Evolutionary conservation across 2,888 invertebrate species (phyloP), one percentile per base, ranked within the genome.

Genomic region (Nomada fucata): DNA sequence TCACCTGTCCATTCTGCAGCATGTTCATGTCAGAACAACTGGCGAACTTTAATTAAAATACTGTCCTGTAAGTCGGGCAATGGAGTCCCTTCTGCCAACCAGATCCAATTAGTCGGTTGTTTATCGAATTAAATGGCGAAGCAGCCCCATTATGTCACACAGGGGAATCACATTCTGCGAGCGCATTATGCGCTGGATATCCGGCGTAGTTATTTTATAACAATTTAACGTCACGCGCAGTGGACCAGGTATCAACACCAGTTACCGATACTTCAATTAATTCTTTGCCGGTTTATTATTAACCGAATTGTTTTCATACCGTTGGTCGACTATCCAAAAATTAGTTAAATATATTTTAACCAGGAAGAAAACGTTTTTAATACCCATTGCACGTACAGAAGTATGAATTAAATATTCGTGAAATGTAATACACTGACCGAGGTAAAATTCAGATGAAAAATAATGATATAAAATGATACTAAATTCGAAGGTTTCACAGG

Each of bases 101-200:
- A 69, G 68, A 78, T 69, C 57, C 79, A 78, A 78, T 78, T 78
- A 78, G 42, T 78, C 55, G 26, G 50, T 42, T 55, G 55, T 78
- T 61, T 55, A 63, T 68, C 42, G 78, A 78, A 78, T 78, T 78
- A 78, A 63, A 78, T 76, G 65, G 50, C 26, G 26, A 23, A 50
- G 68, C 68, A 50, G 63, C 18, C n/a, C 61, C 42, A 61, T 78
- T 69, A 78, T 78, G 68, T 44, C 63, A 44, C 79, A 63, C 47
- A 11, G 11, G 67, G 63, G 57, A 78, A 68, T 69, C 78, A 47
- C 50, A 55, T 63, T 68, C 47, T 23, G 47, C 36, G 20, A 52
- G 36, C 52, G 53, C 29, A 67, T 77, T 77, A 59, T 36, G 15
- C 60, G 26, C 52, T 1, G 50, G 10, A 36, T 11, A 68, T 13